Conservation (phyloP, 2,797 vertebrate species). For the Babyrousa celebensis region DNA sequence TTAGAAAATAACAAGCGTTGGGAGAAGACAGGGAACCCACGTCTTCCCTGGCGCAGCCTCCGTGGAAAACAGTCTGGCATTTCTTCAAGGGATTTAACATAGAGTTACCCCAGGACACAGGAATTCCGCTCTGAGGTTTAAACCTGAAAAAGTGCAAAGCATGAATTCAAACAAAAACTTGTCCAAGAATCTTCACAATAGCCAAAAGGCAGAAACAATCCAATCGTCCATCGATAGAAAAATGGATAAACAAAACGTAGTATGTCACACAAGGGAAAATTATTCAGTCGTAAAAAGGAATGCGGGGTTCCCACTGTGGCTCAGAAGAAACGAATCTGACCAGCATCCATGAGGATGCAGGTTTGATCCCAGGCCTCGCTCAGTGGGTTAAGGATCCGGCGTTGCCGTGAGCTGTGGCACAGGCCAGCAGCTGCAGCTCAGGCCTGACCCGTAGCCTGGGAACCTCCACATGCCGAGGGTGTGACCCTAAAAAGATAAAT, state of each 20-base stretch:
- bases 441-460: too few relatives aligned
- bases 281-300: background rate
- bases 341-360: too few relatives aligned
- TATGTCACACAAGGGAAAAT: background rate
- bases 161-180: background rate
- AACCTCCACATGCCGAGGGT: too few relatives aligned
- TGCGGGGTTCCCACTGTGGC: too few relatives aligned
- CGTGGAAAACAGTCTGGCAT: background rate
- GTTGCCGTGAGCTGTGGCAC: too few relatives aligned
- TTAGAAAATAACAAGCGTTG: background rate
- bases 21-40: background rate
- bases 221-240: background rate
- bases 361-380: too few relatives aligned
- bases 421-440: too few relatives aligned
- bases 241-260: conserved; percentile 21
- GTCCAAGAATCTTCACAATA: background rate
- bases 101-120: background rate
- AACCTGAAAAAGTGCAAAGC: conserved; percentile 17
- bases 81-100: background rate
- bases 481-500: background rate
- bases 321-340: too few relatives aligned
- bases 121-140: background rate
- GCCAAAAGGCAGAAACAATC: background rate
- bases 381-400: too few relatives aligned
- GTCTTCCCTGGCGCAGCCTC: background rate